These are phyloP conservation scores for Ophion ellenae DNA, from an alignment of 2,888 invertebrate genomes.

Conservation along the genomic window DNA sequence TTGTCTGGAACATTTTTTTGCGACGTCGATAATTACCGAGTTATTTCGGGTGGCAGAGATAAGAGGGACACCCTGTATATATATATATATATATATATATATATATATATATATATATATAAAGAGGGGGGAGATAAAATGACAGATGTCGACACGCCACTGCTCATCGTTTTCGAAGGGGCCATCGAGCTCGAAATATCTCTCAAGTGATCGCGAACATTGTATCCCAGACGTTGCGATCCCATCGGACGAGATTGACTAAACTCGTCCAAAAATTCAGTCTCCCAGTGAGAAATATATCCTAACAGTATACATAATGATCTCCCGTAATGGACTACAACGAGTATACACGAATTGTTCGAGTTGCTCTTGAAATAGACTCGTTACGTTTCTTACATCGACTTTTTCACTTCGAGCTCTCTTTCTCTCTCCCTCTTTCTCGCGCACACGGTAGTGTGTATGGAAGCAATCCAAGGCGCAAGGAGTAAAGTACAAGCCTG, in stretches of 20 bases:
- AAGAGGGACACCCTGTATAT: no score
- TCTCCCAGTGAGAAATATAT: conserved; percentile 37
- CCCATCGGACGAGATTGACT: neutral
- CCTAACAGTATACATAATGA: neutral
- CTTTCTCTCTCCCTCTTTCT: neutral
- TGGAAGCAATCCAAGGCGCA: neutral
- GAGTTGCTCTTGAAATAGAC: conserved; percentile 63
- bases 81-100: neutral
- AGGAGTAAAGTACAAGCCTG: neutral
- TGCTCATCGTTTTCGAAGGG: neutral
- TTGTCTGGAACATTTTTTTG: no score
- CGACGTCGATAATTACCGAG: no score
- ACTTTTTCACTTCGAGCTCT: conserved; percentile 15
- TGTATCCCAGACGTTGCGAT: neutral
- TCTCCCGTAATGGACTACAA: neutral
- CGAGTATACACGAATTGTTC: conserved; percentile 30
- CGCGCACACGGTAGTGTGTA: neutral
- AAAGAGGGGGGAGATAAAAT: no score
- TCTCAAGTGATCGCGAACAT: conserved; percentile 1
- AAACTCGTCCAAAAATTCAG: conserved; percentile 11
- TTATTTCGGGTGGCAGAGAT: no score
- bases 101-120: neutral
- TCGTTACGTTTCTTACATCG: conserved; percentile 24
- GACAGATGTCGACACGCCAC: neutral
- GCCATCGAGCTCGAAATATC: conserved; percentile 29